phyloP scores from a whole-genome alignment of 2,113 vertebrate species.

The Equus przewalskii region DNA sequence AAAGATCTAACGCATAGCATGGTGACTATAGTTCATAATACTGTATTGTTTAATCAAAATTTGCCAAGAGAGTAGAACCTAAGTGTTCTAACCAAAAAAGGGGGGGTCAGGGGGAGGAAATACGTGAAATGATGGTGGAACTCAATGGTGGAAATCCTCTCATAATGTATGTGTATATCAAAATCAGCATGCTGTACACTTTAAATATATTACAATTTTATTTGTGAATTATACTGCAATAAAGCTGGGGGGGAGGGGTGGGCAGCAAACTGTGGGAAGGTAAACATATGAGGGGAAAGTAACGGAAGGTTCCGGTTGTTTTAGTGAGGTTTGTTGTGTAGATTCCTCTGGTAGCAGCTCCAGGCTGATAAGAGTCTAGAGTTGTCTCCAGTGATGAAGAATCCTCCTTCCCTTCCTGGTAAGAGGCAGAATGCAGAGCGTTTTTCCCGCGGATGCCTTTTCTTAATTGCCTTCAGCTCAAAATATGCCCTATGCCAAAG shows the following conservation, averaged over 20 bases:
- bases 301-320: neutral
- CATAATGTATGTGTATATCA: neutral
- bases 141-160: neutral
- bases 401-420: neutral
- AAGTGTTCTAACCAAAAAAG: neutral
- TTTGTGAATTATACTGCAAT: neutral
- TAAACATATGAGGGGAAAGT: accelerated
- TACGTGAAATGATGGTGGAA: neutral
- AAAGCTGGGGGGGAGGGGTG: neutral
- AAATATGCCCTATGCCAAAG: neutral
- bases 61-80: neutral
- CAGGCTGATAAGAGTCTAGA: neutral
- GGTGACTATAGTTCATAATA: neutral
- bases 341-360: neutral
- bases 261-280: neutral
- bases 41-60: neutral
- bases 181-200: neutral
- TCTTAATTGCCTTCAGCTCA: neutral
- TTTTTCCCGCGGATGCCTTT: neutral
- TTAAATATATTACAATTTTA: neutral
- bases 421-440: neutral
- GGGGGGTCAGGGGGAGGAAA: neutral
- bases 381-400: neutral
- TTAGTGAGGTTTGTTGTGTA: neutral
- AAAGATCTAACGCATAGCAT: neutral